These are phyloP conservation scores for Bucco capensis DNA, from an alignment of 2,113 vertebrate species.

Conservation along the genomic window DNA sequence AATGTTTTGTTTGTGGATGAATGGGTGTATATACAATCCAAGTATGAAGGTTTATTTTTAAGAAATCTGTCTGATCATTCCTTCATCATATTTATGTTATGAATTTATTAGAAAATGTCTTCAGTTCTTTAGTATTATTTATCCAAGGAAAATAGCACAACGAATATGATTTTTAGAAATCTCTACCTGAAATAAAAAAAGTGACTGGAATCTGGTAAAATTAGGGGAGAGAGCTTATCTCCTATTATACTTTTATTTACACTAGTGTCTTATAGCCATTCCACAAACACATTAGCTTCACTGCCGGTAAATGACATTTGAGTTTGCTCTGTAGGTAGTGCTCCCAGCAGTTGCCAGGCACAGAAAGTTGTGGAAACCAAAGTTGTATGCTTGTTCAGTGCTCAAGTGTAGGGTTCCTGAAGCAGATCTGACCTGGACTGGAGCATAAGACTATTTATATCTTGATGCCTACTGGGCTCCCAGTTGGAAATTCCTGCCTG, in stretches of 20 bases:
- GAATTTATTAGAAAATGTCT: background rate
- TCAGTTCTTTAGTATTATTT: background rate
- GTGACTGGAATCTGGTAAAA: background rate
- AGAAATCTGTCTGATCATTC: background rate
- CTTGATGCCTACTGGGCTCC: background rate
- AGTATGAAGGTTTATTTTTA: background rate
- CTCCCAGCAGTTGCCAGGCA: background rate
- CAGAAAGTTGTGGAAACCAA: background rate
- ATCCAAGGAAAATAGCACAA: background rate
- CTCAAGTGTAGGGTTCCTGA: background rate
- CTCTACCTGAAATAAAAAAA: background rate
- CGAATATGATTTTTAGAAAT: background rate
- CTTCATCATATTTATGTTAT: background rate
- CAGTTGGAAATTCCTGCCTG: constrained; percentile 15
- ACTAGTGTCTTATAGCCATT: background rate
- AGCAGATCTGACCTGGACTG: background rate
- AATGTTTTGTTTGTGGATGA: background rate
- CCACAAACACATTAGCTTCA: background rate
- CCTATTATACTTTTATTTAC: background rate
- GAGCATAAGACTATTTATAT: constrained; percentile 24
- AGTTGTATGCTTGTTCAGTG: background rate
- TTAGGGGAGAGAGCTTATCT: background rate
- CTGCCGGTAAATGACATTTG: background rate
- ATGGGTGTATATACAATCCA: background rate
- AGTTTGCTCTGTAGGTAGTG: background rate